phyloP scores from a whole-genome alignment of 2,797 vertebrate genomes.

The Danio aesculapii region DNA sequence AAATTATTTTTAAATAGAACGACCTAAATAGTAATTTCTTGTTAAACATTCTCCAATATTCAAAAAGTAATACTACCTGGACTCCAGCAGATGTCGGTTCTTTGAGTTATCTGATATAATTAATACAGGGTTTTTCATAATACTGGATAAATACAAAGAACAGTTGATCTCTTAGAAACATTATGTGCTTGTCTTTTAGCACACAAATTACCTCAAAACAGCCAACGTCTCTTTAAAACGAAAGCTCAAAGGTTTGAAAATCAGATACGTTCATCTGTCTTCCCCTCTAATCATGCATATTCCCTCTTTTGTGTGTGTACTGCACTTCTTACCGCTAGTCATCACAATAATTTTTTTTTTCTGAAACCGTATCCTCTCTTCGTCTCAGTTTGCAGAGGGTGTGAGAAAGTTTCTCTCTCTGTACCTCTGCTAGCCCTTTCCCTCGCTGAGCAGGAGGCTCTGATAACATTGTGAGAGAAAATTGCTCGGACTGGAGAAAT shows the following conservation, averaged over 20 bases:
- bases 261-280: background rate
- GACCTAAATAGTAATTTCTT: background rate
- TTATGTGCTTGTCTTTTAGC: background rate
- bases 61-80: background rate
- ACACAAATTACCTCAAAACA: background rate
- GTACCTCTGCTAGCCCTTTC: slow-evolving; percentile 38
- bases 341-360: slow-evolving; percentile 38
- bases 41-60: background rate
- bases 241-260: background rate
- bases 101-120: background rate
- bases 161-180: background rate
- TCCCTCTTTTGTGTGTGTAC: slow-evolving; percentile 11
- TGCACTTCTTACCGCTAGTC: slow-evolving; percentile 29
- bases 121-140: background rate
- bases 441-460: slow-evolving; percentile 48
- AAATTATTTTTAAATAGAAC: background rate
- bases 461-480: slow-evolving; percentile 61
- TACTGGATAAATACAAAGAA: background rate
- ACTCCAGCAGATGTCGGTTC: background rate
- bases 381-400: slow-evolving; percentile 43
- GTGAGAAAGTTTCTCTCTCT: slow-evolving; percentile 52
- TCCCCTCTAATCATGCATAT: background rate
- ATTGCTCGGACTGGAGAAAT: slow-evolving; percentile 71
- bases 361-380: slow-evolving; percentile 45
- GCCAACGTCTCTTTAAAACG: background rate